Base-by-base conservation (phyloP, 2,113 vertebrate species). In the Eclectus roratus region DNA sequence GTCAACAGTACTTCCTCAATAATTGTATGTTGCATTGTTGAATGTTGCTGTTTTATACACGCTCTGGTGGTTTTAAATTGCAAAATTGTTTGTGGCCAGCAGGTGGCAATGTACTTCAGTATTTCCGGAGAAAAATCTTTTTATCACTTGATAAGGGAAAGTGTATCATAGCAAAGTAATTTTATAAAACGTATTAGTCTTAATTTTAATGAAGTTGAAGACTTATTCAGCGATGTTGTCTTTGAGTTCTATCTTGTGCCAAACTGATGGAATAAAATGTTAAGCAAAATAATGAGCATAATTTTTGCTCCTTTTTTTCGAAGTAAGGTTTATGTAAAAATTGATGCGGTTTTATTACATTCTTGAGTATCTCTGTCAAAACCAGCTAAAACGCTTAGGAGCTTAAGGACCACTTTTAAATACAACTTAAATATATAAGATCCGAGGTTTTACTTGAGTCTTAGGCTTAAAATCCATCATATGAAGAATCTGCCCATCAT, bases 231-330 rank as follows among this genome's bases (percentile, higher is more conserved):
- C 98, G 98, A 96, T 98, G 97, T 97, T 91, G 96, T 89, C 95
- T 98, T 98, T 96, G 98, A 97, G 91, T 98, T 97, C 97, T 98
- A 86, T 97, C 97, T 97, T 98, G 98, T 98, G 98, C 97, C 98
- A 97, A 96, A 96, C 84, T 53, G 92, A 95, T 97, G 97, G 97
- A 99, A 99, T 99, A 98, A 98, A 97, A 98, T 76, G 84, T 95
- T 97, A 96, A 97, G 85, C 78, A 89, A 97, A 97, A 95, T 29
- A 80, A 78, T 37, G 91, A 58, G 90, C 85, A 93, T 91, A 53
- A 28, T 90, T 88, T 96, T 96, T 92, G 55, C 92, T 92, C 88
- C 7, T 82, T 77, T 79, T 71, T 77, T 89, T 89, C 6, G 16
- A 68, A 83, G 12, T 55, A 70, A 84, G 31, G 13, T 65, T 93